These are phyloP conservation scores for Holothuria leucospilota DNA, from an alignment of 53 echinoderm and acorn worm species.

Conservation along the genomic window DNA sequence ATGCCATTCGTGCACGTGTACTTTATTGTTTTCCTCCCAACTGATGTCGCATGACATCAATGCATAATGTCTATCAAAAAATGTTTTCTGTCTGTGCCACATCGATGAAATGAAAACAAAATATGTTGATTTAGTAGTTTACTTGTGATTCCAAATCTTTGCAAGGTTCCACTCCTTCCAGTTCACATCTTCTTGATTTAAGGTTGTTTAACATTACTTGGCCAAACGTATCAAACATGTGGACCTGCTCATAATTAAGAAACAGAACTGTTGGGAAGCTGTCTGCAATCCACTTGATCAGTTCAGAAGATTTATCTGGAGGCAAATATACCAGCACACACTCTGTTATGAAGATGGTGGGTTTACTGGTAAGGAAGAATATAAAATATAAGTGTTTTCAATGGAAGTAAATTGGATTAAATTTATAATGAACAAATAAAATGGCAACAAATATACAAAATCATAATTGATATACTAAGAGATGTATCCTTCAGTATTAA, in stretches of 20 bases:
- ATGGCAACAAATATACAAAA: no score
- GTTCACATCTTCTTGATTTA: conserved; percentile 67
- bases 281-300: conserved; percentile 72
- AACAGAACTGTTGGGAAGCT: conserved; percentile 71
- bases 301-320: conserved; percentile 71
- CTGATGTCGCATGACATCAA: no score
- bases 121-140: not conserved
- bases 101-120: no score
- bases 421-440: no score
- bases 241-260: conserved; percentile 93
- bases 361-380: conserved; percentile 67
- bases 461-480: no score
- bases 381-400: not conserved
- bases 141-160: conserved; percentile 64
- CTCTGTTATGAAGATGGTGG: conserved; percentile 91
- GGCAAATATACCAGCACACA: conserved; percentile 92
- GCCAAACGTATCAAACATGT: conserved; percentile 93
- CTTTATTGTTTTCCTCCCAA: no score
- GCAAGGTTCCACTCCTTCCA: conserved; percentile 83
- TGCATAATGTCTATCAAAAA: no score
- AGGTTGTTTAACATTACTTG: conserved; percentile 93
- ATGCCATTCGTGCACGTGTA: no score
- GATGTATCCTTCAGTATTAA: no score
- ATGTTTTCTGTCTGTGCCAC: no score
- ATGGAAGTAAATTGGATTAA: not conserved